These are phyloP conservation scores for Drosophila birchii DNA, from an alignment of 2,888 invertebrate genomes.

Conservation along the genomic window DNA sequence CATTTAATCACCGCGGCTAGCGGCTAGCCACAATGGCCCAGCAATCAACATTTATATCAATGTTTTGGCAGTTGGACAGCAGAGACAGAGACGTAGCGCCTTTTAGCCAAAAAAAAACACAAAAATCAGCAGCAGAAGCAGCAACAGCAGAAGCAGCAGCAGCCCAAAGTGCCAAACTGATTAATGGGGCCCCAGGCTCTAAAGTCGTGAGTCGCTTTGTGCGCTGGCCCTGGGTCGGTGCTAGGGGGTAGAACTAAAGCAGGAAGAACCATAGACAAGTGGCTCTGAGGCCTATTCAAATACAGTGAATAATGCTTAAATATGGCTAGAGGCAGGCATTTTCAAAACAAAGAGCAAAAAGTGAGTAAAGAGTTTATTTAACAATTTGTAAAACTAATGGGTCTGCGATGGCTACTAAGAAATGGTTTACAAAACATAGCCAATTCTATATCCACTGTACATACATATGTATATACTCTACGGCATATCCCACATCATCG, in stretches of 20 bases:
- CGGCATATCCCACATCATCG: constrained; percentile 51
- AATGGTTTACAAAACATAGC: background rate
- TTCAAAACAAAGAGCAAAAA: background rate
- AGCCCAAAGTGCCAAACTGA: constrained; percentile 31
- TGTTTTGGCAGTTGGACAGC: constrained; percentile 43
- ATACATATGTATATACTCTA: no score
- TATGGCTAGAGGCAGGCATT: no score
- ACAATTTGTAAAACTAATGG: background rate
- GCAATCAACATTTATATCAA: constrained; percentile 47
- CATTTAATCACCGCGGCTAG: constrained; percentile 56
- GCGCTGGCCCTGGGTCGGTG: constrained; percentile 6
- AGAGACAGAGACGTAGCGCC: background rate
- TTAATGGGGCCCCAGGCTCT: constrained; percentile 22
- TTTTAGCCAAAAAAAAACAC: constrained; percentile 10
- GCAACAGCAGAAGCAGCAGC: constrained; percentile 18
- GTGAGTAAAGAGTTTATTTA: background rate
- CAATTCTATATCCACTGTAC: background rate
- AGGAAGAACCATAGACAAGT: constrained; percentile 27
- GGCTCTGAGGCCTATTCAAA: constrained; percentile 5
- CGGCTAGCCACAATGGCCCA: constrained; percentile 23
- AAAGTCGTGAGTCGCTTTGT: constrained; percentile 23
- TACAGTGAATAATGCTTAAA: background rate
- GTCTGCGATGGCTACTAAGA: background rate
- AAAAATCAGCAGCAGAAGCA: constrained; percentile 9
- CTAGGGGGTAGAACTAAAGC: constrained; percentile 19